Evolutionary conservation across 1,140 invertebrate species (phyloP).

Genomic region (Hestina assimilis): DNA sequence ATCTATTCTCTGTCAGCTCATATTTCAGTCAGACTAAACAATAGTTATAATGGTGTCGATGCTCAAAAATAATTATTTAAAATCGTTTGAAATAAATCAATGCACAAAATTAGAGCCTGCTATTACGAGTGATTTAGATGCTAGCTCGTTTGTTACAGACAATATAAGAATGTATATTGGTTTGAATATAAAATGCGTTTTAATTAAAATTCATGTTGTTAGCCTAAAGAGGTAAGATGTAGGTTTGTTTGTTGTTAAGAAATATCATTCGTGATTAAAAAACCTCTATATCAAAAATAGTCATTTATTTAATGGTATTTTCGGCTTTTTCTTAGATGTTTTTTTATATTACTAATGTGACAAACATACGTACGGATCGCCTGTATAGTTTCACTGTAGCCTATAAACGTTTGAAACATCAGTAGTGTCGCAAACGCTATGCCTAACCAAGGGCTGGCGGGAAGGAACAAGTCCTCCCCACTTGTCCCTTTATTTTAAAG

Average conservation of each 20-base stretch:
- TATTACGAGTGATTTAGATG: conserved; percentile 68
- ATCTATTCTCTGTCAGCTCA: conserved; percentile 39
- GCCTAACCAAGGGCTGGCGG: too few species aligned
- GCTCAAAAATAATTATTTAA: conserved; percentile 69
- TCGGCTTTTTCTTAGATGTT: neutral
- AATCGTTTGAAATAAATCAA: conserved; percentile 71
- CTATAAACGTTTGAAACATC: too few species aligned
- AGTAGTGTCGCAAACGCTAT: too few species aligned
- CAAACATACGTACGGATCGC: too few species aligned
- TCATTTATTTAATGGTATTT: conserved; percentile 1
- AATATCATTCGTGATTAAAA: neutral
- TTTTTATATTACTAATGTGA: too few species aligned
- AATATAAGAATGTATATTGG: conserved; percentile 39
- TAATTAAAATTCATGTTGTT: conserved; percentile 27
- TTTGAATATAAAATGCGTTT: conserved; percentile 39
- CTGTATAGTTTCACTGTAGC: too few species aligned
- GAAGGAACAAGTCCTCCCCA: too few species aligned
- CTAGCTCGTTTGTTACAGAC: conserved; percentile 58
- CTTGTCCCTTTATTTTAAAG: too few species aligned
- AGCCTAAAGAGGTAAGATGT: neutral
- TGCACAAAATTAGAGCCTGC: conserved; percentile 64
- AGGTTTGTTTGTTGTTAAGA: neutral
- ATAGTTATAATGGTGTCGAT: conserved; percentile 68
- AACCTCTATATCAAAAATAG: neutral
- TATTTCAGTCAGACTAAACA: conserved; percentile 68